Percentiles rank a stretch among this genome's conserved stretches.
Evolutionary conservation across 2,113 vertebrate species (phyloP).

Genomic region (Thunnus maccoyii): DNA sequence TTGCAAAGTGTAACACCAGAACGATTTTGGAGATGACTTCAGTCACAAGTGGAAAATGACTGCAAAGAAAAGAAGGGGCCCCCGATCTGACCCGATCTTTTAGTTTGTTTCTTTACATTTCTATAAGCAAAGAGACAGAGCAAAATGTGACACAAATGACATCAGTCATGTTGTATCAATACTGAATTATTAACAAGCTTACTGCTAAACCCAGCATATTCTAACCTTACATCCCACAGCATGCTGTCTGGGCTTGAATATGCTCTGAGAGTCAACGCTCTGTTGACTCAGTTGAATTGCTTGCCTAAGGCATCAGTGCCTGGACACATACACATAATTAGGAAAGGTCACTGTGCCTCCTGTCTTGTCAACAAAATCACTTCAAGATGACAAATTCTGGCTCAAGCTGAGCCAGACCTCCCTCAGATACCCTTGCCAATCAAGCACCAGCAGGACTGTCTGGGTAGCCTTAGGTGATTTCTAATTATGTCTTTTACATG

Average conservation of each 20-base stretch:
- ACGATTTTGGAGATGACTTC: slow-evolving; percentile 35
- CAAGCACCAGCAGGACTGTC: slow-evolving; percentile 71
- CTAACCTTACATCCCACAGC: slow-evolving; percentile 64
- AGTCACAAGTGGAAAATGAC: slow-evolving; percentile 9
- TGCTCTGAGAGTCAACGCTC: slow-evolving; percentile 63
- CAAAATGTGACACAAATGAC: slow-evolving; percentile 47
- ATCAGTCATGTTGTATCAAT: slow-evolving; percentile 63
- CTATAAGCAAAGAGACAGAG: slow-evolving; percentile 24
- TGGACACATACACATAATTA: slow-evolving; percentile 86
- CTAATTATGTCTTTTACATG: slow-evolving; percentile 73
- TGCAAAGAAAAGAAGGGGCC: neutral
- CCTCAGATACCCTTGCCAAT: slow-evolving; percentile 81
- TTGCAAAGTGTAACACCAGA: slow-evolving; percentile 17
- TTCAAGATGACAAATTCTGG: slow-evolving; percentile 82
- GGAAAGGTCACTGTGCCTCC: slow-evolving; percentile 84
- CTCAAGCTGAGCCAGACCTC: slow-evolving; percentile 60
- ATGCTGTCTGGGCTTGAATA: slow-evolving; percentile 55
- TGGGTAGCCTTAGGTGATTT: slow-evolving; percentile 78
- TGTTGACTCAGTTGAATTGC: slow-evolving; percentile 87
- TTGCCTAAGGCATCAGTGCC: slow-evolving; percentile 80
- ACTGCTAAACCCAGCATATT: slow-evolving; percentile 52
- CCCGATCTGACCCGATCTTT: slow-evolving; percentile 10
- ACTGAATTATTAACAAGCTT: slow-evolving; percentile 65
- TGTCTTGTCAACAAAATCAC: slow-evolving; percentile 85
- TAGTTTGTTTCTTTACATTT: slow-evolving; percentile 18